Evolutionary conservation across 2,888 invertebrate genomes (phyloP), one percentile per base, ranked within the genome.

Genomic region (Empis livida): DNA sequence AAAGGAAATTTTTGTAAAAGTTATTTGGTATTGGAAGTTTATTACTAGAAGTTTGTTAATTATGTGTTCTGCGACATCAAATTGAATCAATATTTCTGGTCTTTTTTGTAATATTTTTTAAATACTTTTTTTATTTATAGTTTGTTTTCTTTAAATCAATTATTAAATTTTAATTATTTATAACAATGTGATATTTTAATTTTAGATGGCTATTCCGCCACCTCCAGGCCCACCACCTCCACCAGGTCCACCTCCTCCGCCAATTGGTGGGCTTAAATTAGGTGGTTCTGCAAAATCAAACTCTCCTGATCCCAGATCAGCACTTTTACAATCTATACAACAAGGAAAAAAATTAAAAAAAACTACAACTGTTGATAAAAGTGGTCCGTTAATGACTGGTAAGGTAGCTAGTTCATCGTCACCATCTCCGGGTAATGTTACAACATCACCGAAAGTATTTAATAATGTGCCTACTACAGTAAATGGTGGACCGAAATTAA

Each of bases 281-380:
- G 62, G 64, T 17, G 59, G 51, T 39, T 56, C 58, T 30, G 60
- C 58, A 70, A 50, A 58, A 10, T 5, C 5, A 11, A 68, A n/a
- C 64, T 70, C 74, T n/a, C 68, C 68, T 40, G 78, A 80, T 57
- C 73, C 75, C 49, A 73, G 88, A 60, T 77, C 77, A 58, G 79
- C 84, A 42, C 72, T 93, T 49, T 71, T 93, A 40, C 80, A 79
- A 60, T 87, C 88, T 11, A 93, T 93, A 59, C 79, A 89, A 58
- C 82, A 83, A 65, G 93, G 92, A 48, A 71, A 82, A 45, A 77
- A 77, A 59, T 71, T 93, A 54, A 91, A 87, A 67, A 92, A 91
- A 71, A 76, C 90, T 46, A 81, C 82, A 1, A 92, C 92, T n/a
- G 82, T 85, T 59, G 93, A 94, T 65, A 86, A 89, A 69, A 93